Conservation (phyloP, 2,888 invertebrate species). For the Epistrophe grossulariae region DNA sequence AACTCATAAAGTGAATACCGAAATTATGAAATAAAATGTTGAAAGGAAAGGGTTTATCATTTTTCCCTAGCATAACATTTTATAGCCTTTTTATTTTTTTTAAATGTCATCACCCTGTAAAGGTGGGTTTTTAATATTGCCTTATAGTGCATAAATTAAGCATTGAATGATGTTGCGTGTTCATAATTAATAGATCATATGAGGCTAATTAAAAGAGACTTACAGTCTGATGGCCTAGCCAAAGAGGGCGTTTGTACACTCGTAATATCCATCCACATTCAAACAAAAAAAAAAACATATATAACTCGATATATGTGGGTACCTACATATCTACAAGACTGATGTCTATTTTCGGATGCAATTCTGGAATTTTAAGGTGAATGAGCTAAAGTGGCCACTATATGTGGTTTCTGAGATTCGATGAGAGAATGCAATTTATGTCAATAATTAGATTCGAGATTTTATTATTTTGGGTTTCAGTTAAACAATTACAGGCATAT, state of each 20-base stretch:
- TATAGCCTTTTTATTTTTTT: background rate
- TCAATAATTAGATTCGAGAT: background rate
- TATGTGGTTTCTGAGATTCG: conserved; percentile 7
- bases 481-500: background rate
- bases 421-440: conserved; percentile 26
- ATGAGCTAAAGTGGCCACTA: conserved; percentile 55
- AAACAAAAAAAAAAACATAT: background rate
- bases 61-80: too few species aligned
- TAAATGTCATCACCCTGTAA: conserved; percentile 11
- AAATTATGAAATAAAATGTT: too few species aligned
- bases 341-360: conserved; percentile 63
- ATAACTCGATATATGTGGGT: background rate
- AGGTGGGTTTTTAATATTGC: background rate
- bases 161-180: conserved; percentile 69
- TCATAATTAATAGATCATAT: conserved; percentile 75
- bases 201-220: conserved; percentile 75
- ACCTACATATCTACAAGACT: background rate
- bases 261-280: conserved; percentile 18
- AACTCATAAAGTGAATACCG: too few species aligned
- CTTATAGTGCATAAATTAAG: conserved; percentile 17
- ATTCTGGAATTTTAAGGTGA: conserved; percentile 68
- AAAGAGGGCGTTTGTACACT: conserved; percentile 54
- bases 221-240: conserved; percentile 66
- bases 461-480: background rate
- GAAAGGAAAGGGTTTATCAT: too few species aligned